These are phyloP conservation scores for Timandra comae DNA, from an alignment of 2,888 invertebrate species.

Conservation along the genomic window DNA sequence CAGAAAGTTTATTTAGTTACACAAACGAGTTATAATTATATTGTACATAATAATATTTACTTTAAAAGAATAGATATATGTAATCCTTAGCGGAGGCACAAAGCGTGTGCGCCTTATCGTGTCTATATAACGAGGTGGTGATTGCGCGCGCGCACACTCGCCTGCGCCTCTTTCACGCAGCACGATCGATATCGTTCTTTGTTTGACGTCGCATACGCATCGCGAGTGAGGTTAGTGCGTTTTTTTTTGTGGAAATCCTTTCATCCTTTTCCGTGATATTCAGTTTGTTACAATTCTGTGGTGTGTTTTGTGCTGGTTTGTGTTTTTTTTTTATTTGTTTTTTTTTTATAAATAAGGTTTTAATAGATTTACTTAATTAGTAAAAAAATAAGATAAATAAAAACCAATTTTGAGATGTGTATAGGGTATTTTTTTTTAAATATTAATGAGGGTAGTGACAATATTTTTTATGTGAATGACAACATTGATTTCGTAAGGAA, in stretches of 20 bases:
- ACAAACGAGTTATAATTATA: too few relatives aligned
- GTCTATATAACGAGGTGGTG: conserved; percentile 53
- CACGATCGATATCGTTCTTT: conserved; percentile 44
- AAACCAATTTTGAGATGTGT: too few relatives aligned
- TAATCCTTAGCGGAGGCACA: too few relatives aligned
- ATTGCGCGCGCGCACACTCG: conserved; percentile 70
- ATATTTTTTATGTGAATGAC: too few relatives aligned
- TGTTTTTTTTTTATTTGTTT: too few relatives aligned
- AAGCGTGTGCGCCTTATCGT: conserved; percentile 47
- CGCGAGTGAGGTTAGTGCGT: conserved; percentile 7
- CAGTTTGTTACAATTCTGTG: neutral
- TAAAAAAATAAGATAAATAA: neutral
- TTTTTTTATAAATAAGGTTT: neutral
- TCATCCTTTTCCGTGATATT: neutral
- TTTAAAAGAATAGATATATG: too few relatives aligned
- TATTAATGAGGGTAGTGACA: too few relatives aligned
- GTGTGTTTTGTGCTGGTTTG: conserved; percentile 28
- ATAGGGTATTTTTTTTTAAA: too few relatives aligned
- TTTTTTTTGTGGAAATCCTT: neutral
- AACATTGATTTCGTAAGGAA: too few relatives aligned
- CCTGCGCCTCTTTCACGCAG: conserved; percentile 45
- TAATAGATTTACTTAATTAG: neutral
- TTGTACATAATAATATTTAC: too few relatives aligned
- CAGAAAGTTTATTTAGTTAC: too few relatives aligned
- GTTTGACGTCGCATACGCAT: too few relatives aligned